Evolutionary conservation across 2,888 invertebrate genomes (phyloP).

Genomic region (Oligia latruncula): DNA sequence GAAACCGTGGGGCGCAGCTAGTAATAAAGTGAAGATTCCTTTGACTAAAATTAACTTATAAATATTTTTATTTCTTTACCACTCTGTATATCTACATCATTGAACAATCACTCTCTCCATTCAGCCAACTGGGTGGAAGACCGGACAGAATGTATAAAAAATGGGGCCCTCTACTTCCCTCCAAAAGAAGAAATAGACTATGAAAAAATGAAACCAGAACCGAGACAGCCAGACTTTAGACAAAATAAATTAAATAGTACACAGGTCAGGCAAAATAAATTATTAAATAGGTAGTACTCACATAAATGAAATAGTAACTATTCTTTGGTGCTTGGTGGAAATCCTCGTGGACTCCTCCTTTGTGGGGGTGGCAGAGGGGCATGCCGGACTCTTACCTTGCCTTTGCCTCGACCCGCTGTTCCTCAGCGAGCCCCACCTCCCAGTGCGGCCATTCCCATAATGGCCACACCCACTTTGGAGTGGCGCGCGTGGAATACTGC

Average conservation of each 20-base stretch:
- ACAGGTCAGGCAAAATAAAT: slow-evolving; percentile 75
- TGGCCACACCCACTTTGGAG: no score
- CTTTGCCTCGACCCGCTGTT: no score
- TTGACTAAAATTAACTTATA: not conserved
- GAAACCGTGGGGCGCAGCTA: no score
- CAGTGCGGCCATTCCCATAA: no score
- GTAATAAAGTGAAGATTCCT: not conserved
- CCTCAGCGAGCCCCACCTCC: no score
- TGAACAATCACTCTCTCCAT: slow-evolving; percentile 2
- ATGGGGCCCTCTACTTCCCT: slow-evolving; percentile 81
- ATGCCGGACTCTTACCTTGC: no score
- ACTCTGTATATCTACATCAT: not conserved
- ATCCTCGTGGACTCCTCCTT: no score
- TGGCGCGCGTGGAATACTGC: no score
- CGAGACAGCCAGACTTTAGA: slow-evolving; percentile 80
- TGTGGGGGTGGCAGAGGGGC: no score
- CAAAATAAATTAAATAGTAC: slow-evolving; percentile 80
- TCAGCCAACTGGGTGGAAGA: slow-evolving; percentile 88
- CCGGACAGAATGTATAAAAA: slow-evolving; percentile 81
- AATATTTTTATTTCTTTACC: not conserved
- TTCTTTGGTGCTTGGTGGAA: no score
- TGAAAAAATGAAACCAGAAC: slow-evolving; percentile 79
- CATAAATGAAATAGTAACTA: no score
- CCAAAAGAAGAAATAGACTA: slow-evolving; percentile 80
- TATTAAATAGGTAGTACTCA: not conserved